Evolutionary conservation across 2,113 vertebrate genomes (phyloP), one percentile per base, ranked within the genome.

Genomic region (human (Homo sapiens)): DNA sequence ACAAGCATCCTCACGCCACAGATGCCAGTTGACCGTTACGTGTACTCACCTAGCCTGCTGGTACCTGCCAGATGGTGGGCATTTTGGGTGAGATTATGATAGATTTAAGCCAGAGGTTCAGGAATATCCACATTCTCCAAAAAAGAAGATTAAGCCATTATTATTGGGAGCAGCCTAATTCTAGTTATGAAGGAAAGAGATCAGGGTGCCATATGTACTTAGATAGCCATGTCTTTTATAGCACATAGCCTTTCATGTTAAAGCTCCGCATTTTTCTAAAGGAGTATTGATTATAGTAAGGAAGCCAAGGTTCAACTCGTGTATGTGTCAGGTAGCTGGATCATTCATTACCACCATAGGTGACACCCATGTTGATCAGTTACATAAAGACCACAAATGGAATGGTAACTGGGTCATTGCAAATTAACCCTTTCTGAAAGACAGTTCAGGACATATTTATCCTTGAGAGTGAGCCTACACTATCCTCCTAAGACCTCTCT

Each of bases 341-440:
- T 25, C n/a, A 18, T 79, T 64, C 12, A 30, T 35, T 2, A 2
- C 59, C 0, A 0, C 45, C 35, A 7, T 6, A 14, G 4, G 59
- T 32, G 40, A 13, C 40, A 8, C 9, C n/a, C 61, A 32, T 3
- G 55, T 73, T 13, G 6, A 16, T n/a, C 18, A 73, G 0, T 40
- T 38, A n/a, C 6, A 32, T 55, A 25, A 48, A n/a, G 55, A 61
- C 14, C 11, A 20, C 43, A 76, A 17, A 23, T n/a, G 59, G 55
- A 80, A 4, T 40, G 43, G 48, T 80, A 64, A n/a, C 23, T 17
- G 80, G 13, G 38, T 43, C 61, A 13, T 43, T 73, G 59, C 88
- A 81, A 0, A 27, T 78, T 25, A 79, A 9, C 43, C 35, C 1
- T 73, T 68, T 38, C 45, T 82, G 55, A 73, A 64, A n/a, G 66